phyloP scores from a whole-genome alignment of 2,888 invertebrate species.

The Agrochola macilenta region DNA sequence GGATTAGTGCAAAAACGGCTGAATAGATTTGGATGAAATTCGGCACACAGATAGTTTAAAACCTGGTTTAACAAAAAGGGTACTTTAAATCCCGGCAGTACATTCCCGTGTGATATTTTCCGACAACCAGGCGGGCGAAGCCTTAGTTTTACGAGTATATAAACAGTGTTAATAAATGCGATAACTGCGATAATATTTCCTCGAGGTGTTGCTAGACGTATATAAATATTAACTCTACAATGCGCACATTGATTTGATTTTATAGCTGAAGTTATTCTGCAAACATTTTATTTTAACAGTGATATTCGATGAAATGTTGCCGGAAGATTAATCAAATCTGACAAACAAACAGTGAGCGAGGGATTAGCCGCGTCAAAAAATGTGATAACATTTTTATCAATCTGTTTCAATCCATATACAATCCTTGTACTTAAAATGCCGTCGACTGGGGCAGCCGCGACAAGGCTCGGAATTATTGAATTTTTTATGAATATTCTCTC shows the following conservation, averaged over 20 bases:
- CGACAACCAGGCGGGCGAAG: not conserved
- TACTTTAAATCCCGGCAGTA: not conserved
- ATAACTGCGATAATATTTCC: constrained; percentile 17
- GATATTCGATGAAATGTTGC: not conserved
- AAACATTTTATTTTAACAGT: not conserved
- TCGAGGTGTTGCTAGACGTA: not conserved
- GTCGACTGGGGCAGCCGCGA: constrained; percentile 26
- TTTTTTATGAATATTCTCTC: constrained; percentile 48
- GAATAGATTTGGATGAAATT: not conserved
- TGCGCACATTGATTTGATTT: constrained; percentile 9
- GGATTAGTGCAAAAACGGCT: not conserved
- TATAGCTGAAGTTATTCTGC: not conserved
- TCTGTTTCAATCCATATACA: constrained; percentile 44
- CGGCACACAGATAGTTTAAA: not conserved
- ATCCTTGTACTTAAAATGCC: constrained; percentile 37
- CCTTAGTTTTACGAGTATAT: too few relatives aligned
- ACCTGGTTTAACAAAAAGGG: too few relatives aligned
- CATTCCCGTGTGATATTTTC: not conserved
- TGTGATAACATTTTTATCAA: constrained; percentile 44
- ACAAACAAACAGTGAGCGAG: not conserved
- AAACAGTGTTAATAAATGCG: constrained; percentile 50
- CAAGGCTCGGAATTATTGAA: constrained; percentile 45
- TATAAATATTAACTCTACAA: constrained; percentile 12
- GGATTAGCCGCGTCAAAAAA: constrained; percentile 37
- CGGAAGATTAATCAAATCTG: constrained; percentile 32